These are phyloP conservation scores for Hypercompe scribonia DNA, from an alignment of 2,888 invertebrate species.

Conservation along the genomic window DNA sequence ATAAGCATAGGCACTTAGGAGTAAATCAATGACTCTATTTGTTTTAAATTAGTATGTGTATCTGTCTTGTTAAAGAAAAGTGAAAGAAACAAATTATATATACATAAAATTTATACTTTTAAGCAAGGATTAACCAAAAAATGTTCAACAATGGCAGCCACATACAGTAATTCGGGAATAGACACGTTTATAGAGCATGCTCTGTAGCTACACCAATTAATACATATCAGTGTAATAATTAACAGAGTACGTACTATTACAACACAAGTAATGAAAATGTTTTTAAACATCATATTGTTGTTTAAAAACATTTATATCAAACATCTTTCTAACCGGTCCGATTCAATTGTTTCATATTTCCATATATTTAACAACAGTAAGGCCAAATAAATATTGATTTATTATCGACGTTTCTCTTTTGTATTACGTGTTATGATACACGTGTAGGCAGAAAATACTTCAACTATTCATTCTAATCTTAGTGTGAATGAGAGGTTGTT, in stretches of 20 bases:
- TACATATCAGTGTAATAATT: constrained; percentile 6
- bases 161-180: neutral
- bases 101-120: neutral
- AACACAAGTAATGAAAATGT: constrained; percentile 1
- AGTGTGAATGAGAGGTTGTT: neutral
- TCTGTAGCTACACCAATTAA: constrained; percentile 7
- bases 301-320: neutral
- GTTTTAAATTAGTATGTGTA: neutral
- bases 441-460: neutral
- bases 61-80: neutral
- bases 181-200: neutral
- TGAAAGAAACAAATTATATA: neutral
- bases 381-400: constrained; percentile 15
- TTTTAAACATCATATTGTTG: neutral
- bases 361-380: constrained; percentile 5
- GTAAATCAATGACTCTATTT: neutral
- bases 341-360: constrained; percentile 1
- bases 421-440: neutral
- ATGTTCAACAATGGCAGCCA: neutral
- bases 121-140: neutral
- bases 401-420: neutral
- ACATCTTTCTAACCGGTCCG: neutral
- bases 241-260: neutral
- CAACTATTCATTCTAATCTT: neutral
- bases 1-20: neutral